Evolutionary conservation across 2,888 invertebrate species (phyloP), one percentile per base, ranked within the genome.

Genomic region (Melanargia galathea): DNA sequence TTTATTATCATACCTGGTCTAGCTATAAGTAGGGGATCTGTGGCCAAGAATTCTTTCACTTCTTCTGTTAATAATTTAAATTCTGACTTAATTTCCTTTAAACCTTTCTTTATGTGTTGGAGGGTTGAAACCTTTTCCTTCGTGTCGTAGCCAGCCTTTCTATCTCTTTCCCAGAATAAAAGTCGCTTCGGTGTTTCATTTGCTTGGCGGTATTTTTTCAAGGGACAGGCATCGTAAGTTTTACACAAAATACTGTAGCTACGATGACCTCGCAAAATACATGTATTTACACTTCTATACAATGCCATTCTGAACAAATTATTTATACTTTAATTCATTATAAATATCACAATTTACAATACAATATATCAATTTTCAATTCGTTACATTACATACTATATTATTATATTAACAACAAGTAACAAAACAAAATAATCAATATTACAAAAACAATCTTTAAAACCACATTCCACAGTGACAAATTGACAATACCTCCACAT

Each of bases 71-170:
- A 95, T 35, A 96, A 71, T 48, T 89, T 84, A 0, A 95, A 86
- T 87, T 97, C 97, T 5, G 87, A 66, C 75, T 94, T 94, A 0
- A 97, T 76, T 72, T 94, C 93, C 67, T 92, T 92, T 13, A 94
- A 84, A 0, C 96, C 96, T 65, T 93, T 89, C 56, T 93, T 87
- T 38, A 96, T 81, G 63, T 93, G 87, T 70, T 94, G 84, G 48
- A 92, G 89, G 66, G 85, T 87, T 2, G 92, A 90, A 75, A 65
- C 16, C 55, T 67, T 67, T 62, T 86, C 77, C 63, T 76, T 71
- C 2, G 84, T 86, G 57, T 90, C 81, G 74, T 94, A 95, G 30
- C 94, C 94, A 52, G 92, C 92, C 87, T 94, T 94, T 65, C 92
- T 91, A 70, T 93, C 91, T 16, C 65, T 80, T 78, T 95, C 94